A percentile compares a stretch with the other conserved stretches of the same genome.
Evolutionary conservation across 1,140 invertebrate species (phyloP).

Genomic region (Drosophila burlai): DNA sequence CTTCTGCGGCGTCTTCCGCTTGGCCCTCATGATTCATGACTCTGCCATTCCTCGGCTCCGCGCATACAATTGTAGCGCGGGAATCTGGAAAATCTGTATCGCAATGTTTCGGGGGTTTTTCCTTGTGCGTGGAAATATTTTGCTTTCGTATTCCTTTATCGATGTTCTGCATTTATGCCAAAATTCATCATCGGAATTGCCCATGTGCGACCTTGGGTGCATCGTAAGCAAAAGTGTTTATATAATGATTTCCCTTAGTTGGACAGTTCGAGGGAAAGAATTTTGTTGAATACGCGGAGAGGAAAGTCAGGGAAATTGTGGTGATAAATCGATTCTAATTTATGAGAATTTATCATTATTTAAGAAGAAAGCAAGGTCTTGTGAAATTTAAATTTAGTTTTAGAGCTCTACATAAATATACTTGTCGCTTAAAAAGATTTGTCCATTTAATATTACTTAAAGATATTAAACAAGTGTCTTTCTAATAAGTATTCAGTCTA

Average conservation of each 20-base stretch:
- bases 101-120: constrained; percentile 21
- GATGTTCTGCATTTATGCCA: constrained; percentile 66
- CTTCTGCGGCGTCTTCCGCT: constrained; percentile 39
- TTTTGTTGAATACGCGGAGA: not conserved
- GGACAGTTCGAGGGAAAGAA: not conserved
- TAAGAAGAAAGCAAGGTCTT: not conserved
- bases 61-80: constrained; percentile 60
- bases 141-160: constrained; percentile 51
- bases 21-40: constrained; percentile 71
- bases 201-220: constrained; percentile 44
- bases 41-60: constrained; percentile 55
- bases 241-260: constrained; percentile 15
- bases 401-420: not conserved
- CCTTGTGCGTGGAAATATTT: constrained; percentile 69
- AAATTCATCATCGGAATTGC: constrained; percentile 71
- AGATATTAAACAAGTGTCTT: not conserved
- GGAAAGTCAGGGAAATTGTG: not conserved
- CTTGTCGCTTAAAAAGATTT: no score
- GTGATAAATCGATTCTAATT: not conserved
- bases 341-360: not conserved
- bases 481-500: not conserved
- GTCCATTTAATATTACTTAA: not conserved
- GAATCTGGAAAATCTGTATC: constrained; percentile 62
- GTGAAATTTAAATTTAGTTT: no score
- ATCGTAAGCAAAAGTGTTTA: constrained; percentile 36